These are phyloP conservation scores for Hylaeus volcanicus DNA, from an alignment of 1,140 invertebrate species.

Conservation along the genomic window DNA sequence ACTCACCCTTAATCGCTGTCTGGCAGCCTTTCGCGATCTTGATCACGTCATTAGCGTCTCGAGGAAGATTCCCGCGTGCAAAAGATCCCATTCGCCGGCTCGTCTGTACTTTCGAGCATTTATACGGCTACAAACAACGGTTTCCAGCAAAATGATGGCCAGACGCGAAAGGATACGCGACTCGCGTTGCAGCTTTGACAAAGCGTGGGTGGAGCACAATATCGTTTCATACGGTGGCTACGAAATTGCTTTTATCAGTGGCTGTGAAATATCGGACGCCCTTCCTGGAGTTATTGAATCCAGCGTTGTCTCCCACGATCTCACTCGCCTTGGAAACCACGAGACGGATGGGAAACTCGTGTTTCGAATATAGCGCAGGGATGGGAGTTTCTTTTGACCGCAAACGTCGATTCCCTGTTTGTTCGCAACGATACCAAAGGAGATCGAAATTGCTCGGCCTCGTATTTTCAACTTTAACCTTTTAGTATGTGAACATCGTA, in stretches of 20 bases:
- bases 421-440: no score
- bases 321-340: no score
- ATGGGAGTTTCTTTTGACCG: neutral
- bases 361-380: no score
- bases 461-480: no score
- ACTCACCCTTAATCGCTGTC: conserved; percentile 32
- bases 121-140: neutral
- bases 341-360: neutral
- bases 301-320: no score
- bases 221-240: no score
- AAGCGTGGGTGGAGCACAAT: neutral
- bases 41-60: conserved; percentile 24
- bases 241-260: neutral
- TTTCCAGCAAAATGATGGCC: neutral
- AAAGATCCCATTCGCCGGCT: no score
- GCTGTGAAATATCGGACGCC: neutral
- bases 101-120: neutral
- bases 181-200: neutral
- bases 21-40: neutral
- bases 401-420: no score
- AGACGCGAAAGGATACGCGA: neutral
- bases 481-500: no score
- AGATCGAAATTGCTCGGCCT: no score
- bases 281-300: neutral
- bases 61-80: neutral